Base-by-base conservation (phyloP, 1,140 invertebrate genomes). In the Hydropsyche tenuis region DNA sequence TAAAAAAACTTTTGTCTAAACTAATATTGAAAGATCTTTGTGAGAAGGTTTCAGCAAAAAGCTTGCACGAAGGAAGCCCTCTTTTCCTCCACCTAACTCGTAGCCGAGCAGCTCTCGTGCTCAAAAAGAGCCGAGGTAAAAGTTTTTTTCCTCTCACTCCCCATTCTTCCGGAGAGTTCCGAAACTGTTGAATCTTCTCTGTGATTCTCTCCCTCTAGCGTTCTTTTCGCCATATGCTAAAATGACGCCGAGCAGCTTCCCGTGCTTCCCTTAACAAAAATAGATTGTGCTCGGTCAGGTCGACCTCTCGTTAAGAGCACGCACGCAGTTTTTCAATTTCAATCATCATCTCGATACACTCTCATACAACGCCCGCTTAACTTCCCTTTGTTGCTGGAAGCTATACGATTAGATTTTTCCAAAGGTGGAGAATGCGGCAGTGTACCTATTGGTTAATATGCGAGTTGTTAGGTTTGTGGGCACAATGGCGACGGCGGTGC, bases 11-110 rank as follows among this genome's bases (percentile, higher is more conserved):
- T 73, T 73, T 68, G 64, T 73, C 72, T 73, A 73, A 73, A 73
- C 72, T 73, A 73, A 73, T 73, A 73, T 73, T 73, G 72, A 73
- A 73, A 73, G 72, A 73, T 73, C 72, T 73, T 73, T 73, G 72
- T 60, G 42, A 60, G 63, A 60, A 73, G 22, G 72, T 73, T 56
- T 56, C 63, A 68, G 72, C 51, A 65, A 73, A 73, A 73, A 73
- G 63, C 64, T 68, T 60, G 60, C 64, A 62, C 56, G 63, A 42
- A 73, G 72, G 66, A 73, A 23, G 27, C 53, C 30, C 43, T 53
- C 42, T 16, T 20, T 37, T 9, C 30, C 9, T 9, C 30, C 30
- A 37, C 30, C 30, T 37, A 37, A 37, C 30, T 37, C 3, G 30
- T n/a, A 37, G 30, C 30, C 30, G 30, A 37, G 30, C 30, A 37